Evolutionary conservation across 2,113 vertebrate genomes (phyloP).

Genomic region (Ifrita kowaldi): DNA sequence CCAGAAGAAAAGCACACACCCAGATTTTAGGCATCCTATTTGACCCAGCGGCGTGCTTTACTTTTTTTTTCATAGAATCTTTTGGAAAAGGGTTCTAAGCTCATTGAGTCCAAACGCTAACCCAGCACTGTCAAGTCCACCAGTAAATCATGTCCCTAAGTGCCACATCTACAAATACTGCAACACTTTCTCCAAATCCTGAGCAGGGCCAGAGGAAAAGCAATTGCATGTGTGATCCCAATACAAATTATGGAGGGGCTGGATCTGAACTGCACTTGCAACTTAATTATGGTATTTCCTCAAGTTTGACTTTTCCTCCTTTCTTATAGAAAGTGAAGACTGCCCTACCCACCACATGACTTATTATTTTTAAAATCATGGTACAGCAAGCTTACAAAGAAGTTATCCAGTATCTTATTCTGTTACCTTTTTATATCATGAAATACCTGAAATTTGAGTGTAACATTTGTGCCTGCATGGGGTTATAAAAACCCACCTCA

Average conservation of each 20-base stretch:
- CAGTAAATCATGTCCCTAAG: background rate
- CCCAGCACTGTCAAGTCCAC: background rate
- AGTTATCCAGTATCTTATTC: background rate
- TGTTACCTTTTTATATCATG: background rate
- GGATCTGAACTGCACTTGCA: background rate
- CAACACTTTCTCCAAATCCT: background rate
- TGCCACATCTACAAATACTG: background rate
- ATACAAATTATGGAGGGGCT: background rate
- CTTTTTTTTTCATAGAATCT: background rate
- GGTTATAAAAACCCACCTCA: background rate
- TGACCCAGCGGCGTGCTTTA: background rate
- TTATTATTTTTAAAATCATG: background rate
- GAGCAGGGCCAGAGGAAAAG: background rate
- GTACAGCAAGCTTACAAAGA: background rate
- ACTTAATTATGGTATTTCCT: background rate
- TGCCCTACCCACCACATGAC: background rate
- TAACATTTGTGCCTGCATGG: background rate
- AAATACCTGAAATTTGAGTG: background rate
- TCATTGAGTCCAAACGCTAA: background rate
- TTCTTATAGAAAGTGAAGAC: background rate
- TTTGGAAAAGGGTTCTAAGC: background rate
- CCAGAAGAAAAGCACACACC: accelerated
- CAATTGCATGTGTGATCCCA: background rate
- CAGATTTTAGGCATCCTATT: background rate
- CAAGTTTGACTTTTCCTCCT: background rate